A percentile compares a stretch with the other conserved stretches of the same genome.
Conservation (phyloP, 2,113 vertebrate genomes). For the Regulus satrapa region DNA sequence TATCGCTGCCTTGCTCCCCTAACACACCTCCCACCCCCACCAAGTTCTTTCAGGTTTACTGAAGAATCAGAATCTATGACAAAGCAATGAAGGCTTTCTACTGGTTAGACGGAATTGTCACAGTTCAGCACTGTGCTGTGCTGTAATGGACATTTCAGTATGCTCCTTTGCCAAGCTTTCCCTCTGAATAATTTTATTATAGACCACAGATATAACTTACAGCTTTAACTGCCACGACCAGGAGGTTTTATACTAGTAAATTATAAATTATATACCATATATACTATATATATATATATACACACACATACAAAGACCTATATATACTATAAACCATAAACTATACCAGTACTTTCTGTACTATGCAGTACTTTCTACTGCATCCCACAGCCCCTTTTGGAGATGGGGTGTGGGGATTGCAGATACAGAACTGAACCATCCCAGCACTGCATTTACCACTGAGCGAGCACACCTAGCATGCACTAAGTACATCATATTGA, state of each 20-base stretch:
- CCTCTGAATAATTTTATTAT: background rate
- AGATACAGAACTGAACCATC: background rate
- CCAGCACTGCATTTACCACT: background rate
- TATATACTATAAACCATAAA: too few species aligned
- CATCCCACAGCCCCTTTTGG: background rate
- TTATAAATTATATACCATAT: too few species aligned
- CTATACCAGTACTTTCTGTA: too few species aligned
- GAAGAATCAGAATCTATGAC: background rate
- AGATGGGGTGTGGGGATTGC: accelerated
- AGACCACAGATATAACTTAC: background rate
- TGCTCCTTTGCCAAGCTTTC: background rate
- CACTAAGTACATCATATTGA: background rate
- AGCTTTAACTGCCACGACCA: background rate
- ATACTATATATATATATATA: too few species aligned
- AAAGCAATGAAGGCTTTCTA: background rate
- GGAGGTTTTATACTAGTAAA: too few species aligned
- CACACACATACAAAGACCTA: too few species aligned
- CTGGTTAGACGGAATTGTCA: background rate
- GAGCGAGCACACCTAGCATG: background rate
- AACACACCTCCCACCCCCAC: too few species aligned
- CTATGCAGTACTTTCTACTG: background rate
- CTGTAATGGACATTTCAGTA: background rate
- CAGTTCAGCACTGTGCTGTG: background rate
- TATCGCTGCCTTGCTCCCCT: background rate
- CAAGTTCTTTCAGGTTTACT: background rate